Percentiles rank a stretch among this genome's conserved stretches.
Conservation (phyloP, 2,797 vertebrate genomes). For the Melanotaenia boesemani region DNA sequence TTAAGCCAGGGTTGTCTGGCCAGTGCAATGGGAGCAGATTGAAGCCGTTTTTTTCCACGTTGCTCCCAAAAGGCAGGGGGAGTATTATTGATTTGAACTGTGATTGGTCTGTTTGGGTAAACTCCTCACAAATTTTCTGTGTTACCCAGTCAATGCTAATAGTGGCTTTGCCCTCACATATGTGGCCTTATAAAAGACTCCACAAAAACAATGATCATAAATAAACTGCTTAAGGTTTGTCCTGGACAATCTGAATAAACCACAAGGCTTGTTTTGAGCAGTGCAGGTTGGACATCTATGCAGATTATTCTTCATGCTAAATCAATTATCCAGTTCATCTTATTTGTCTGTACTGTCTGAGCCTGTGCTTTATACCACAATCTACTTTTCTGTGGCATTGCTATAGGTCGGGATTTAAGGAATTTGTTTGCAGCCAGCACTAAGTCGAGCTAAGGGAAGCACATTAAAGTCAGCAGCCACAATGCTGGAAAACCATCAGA, state of each 20-base stretch:
- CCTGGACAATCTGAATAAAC: not conserved
- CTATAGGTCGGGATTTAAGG: not conserved
- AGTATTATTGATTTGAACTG: constrained; percentile 44
- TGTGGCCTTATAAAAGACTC: not conserved
- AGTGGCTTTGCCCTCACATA: constrained; percentile 1
- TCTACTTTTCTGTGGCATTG: not conserved
- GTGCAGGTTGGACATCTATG: not conserved
- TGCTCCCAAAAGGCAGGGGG: constrained; percentile 10
- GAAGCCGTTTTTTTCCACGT: constrained; percentile 60
- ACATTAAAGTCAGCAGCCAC: not conserved
- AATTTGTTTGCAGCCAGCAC: not conserved
- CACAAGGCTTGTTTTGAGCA: not conserved
- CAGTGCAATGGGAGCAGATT: constrained; percentile 62
- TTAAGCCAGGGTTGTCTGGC: constrained; percentile 76
- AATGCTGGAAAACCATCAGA: constrained; percentile 1
- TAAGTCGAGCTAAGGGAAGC: not conserved
- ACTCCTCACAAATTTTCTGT: constrained; percentile 26
- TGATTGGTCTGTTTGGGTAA: constrained; percentile 45
- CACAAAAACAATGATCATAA: not conserved
- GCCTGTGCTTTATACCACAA: not conserved
- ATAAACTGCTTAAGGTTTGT: not conserved
- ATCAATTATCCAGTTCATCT: not conserved
- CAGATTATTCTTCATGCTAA: not conserved
- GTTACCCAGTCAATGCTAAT: constrained; percentile 15
- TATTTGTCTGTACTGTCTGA: not conserved